Evolutionary conservation across 2,888 invertebrate species (phyloP).

Genomic region (Scaptodrosophila latifasciaeformis): DNA sequence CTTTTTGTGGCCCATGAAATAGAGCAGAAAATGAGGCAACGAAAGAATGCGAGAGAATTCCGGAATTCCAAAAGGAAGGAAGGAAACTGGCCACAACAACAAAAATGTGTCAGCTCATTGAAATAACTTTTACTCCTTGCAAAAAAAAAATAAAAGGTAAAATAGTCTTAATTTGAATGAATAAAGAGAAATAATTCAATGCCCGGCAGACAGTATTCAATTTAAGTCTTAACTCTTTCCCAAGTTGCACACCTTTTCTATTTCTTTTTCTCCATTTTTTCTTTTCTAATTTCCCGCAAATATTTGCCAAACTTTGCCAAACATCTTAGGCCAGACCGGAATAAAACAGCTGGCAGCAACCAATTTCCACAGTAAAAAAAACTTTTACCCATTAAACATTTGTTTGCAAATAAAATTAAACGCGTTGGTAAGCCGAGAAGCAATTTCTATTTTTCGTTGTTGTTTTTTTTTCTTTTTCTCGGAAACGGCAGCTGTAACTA

Average conservation of each 20-base stretch:
- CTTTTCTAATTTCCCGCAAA: constrained; percentile 51
- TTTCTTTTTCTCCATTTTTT: too few species aligned
- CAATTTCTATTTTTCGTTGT: too few species aligned
- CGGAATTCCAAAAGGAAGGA: constrained; percentile 5
- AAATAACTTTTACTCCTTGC: too few species aligned
- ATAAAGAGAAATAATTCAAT: too few species aligned
- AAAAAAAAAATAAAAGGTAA: too few species aligned
- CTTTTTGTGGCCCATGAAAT: constrained; percentile 1
- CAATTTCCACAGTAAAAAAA: constrained; percentile 36
- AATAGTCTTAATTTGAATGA: too few species aligned
- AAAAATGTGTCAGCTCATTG: background rate
- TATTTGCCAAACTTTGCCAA: constrained; percentile 45
- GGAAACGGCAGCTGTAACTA: too few species aligned
- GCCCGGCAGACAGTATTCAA: too few species aligned
- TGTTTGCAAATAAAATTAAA: constrained; percentile 63
- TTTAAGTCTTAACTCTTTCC: too few species aligned
- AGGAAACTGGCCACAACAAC: constrained; percentile 1
- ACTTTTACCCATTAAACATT: constrained; percentile 58
- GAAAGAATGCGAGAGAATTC: constrained; percentile 6
- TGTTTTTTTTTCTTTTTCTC: too few species aligned
- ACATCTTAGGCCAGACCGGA: too few species aligned
- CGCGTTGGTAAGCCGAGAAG: constrained; percentile 41
- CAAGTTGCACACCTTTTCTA: too few species aligned
- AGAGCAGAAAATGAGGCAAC: background rate
- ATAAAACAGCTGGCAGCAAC: background rate